Evolutionary conservation across 1,140 invertebrate species (phyloP), one percentile per base, ranked within the genome.

Genomic region (Brachionus manjavacas): DNA sequence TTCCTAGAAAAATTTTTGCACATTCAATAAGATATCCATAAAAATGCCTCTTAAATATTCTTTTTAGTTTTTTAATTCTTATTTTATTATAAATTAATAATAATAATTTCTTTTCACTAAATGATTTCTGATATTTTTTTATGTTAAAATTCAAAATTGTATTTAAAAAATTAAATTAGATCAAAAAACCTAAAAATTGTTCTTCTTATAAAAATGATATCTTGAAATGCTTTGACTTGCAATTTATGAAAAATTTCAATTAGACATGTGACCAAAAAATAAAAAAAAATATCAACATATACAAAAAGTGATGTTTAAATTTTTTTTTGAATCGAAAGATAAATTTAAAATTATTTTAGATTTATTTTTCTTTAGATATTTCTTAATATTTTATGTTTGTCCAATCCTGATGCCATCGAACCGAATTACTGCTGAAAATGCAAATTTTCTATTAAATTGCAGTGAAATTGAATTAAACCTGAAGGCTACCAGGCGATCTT

Each of bases 401-500:
- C 39, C 12, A 68, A 31, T 39, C 14, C 31, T 31, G 20, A 72
- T 72, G 68, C 68, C 68, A 72, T 41, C 16, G 2, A 41, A 43
- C 43, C 68, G 64, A 28, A 11, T 72, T 2, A 72, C 31, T 16
- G 35, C 68, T 72, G 68, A 72, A 72, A 72, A 72, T 72, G 31
- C 68, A 43, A 72, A 72, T 72, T 72, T 72, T 41, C 39, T 72
- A n/a, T 35, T 72, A 20, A 72, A 72, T 39, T 72, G 35, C 16
- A 72, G 68, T 20, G 68, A 72, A 72, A 72, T 72, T 3, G 68
- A 72, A 41, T 39, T 72, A 1, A 72, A 39, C 20, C 41, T 72
- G 31, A 72, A 72, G 41, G 68, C 76, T n/a, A 60, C 76, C 14
- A 31, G 76, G 52, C 46, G 76, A 11, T 80, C 76, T 28, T 80